Base-by-base conservation (phyloP, 2,113 vertebrate genomes). In the Dicaeum eximium region DNA sequence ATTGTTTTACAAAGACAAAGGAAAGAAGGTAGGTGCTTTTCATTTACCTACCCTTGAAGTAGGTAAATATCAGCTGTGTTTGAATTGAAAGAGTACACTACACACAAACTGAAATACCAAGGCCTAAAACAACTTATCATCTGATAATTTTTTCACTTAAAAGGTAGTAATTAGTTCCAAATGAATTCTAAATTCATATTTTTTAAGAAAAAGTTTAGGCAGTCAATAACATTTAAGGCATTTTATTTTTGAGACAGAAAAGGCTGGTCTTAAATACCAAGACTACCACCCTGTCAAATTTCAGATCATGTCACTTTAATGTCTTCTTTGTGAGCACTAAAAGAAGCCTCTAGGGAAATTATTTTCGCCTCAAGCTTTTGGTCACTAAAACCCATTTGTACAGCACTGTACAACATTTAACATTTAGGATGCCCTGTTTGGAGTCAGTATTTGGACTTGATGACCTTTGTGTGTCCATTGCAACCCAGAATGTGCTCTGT, bases 351-450 rank as follows among this genome's bases (percentile, higher is more conserved):
- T 23, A 31, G 40, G 37, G 15, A 89, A 70, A 67, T 16, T 25
- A 18, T 44, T 15, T 11, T 74, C 15, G 4, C 42, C 21, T 35
- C 15, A 47, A 40, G 18, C 1, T 80, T 75, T 71, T 0, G 0
- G 13, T 38, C n/a, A 53, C n/a, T 15, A 44, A 62, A 70, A 80
- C 38, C 6, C 0, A 0, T 66, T 70, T 44, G 6, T 38, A 48
- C 31, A 66, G 42, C 18, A 44, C 13, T 15, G 47, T n/a, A n/a
- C n/a, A n/a, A n/a, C n/a, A 7, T 56, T 80, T 66, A 62, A 61
- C 27, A 47, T 70, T 48, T 33, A 85, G 12, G 15, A 61, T 69
- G 5, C 12, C 7, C 18, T 69, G 6, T 57, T 23, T 25, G 35
- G 56, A 86, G 56, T 31, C 56, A 65, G 33, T 30, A 40, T 35